These are phyloP conservation scores for Oasisia sp. DNA, from an alignment of 2,888 invertebrate genomes.

Conservation along the genomic window DNA sequence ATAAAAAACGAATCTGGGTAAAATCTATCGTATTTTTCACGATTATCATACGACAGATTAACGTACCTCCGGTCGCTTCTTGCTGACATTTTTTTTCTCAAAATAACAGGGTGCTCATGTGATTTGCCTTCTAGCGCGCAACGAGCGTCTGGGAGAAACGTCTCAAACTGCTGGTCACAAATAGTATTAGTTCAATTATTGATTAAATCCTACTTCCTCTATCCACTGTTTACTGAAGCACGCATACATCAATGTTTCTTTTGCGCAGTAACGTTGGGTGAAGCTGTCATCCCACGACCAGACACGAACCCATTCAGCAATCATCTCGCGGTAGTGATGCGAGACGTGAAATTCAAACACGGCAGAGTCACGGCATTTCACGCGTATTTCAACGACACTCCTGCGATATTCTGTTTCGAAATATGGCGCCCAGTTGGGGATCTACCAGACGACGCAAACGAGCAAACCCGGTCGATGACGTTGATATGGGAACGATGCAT, in stretches of 20 bases:
- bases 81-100: no score
- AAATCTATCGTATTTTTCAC: no score
- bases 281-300: neutral
- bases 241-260: neutral
- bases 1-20: no score
- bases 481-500: neutral
- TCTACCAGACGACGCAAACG: neutral
- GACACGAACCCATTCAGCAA: neutral
- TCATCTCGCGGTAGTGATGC: neutral
- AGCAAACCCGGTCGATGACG: neutral
- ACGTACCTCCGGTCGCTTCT: no score
- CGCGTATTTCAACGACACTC: slow-evolving; percentile 2
- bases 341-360: neutral
- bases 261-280: neutral
- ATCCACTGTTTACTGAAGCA: neutral
- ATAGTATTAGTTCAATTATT: neutral
- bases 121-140: no score
- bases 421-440: neutral
- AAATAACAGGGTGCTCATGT: no score
- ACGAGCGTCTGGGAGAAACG: no score
- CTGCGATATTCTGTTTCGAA: neutral
- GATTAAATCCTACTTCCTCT: neutral
- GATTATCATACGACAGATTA: no score
- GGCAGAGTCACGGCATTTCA: neutral
- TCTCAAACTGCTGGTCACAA: no score